Percentiles rank a stretch among this genome's conserved stretches.
These are phyloP conservation scores for Ctenopoma multispine DNA, from an alignment of 2,797 vertebrate genomes.

Conservation along the genomic window DNA sequence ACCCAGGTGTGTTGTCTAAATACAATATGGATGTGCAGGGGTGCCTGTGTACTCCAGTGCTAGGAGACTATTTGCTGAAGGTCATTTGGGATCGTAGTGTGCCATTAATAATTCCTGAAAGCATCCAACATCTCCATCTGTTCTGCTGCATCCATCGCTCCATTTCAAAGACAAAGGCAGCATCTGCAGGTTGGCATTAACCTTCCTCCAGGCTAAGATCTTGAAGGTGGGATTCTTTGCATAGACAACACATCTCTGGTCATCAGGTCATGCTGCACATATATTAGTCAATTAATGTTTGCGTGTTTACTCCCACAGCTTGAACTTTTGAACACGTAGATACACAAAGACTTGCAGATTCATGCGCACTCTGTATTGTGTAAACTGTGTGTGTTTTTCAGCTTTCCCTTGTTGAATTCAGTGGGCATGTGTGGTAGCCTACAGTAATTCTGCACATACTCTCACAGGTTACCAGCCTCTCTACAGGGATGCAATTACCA, in stretches of 20 bases:
- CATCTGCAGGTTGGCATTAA: slow-evolving; percentile 76
- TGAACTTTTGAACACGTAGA: slow-evolving; percentile 31
- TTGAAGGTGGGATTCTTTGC: slow-evolving; percentile 72
- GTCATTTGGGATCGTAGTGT: slow-evolving; percentile 85
- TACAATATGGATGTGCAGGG: slow-evolving; percentile 78
- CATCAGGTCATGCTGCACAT: slow-evolving; percentile 54
- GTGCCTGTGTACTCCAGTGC: slow-evolving; percentile 71
- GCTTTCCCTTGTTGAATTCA: slow-evolving; percentile 40
- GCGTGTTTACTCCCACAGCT: slow-evolving; percentile 53
- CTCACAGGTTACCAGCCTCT: slow-evolving; percentile 67
- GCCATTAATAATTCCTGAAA: slow-evolving; percentile 87
- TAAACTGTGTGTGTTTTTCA: slow-evolving; percentile 46
- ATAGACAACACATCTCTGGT: slow-evolving; percentile 57
- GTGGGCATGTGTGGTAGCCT: slow-evolving; percentile 43
- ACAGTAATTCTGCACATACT: slow-evolving; percentile 66
- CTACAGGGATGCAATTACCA: slow-evolving; percentile 83
- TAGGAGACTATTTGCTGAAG: slow-evolving; percentile 83
- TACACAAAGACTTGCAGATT: slow-evolving; percentile 31
- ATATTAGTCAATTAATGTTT: slow-evolving; percentile 65
- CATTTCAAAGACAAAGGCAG: slow-evolving; percentile 81
- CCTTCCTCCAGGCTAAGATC: slow-evolving; percentile 68
- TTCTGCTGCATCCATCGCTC: slow-evolving; percentile 75
- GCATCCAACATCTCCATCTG: slow-evolving; percentile 84
- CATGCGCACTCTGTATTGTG: slow-evolving; percentile 21
- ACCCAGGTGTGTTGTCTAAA: slow-evolving; percentile 82